Percentiles rank a stretch among this genome's conserved stretches.
These are phyloP conservation scores for Gorsachius goisagi DNA, from an alignment of 2,113 vertebrate genomes.

Conservation along the genomic window DNA sequence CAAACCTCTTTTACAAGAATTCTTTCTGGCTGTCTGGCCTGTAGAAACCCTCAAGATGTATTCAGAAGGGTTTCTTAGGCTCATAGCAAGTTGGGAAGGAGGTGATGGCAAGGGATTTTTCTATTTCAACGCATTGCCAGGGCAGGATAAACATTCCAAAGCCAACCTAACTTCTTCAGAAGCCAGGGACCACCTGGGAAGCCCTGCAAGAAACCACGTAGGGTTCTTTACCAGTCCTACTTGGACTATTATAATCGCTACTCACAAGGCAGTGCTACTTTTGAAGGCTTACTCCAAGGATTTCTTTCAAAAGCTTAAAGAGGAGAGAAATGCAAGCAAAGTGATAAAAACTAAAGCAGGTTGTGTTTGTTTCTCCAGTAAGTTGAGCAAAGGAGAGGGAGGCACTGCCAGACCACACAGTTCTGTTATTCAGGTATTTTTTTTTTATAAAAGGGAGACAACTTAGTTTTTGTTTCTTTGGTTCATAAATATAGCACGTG, in stretches of 20 bases:
- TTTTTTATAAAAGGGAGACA: not conserved
- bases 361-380: conserved; percentile 17
- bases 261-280: not conserved
- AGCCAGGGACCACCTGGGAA: not conserved
- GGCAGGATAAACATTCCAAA: not conserved
- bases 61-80: not conserved
- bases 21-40: not conserved
- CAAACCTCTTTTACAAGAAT: not conserved
- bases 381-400: not conserved
- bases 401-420: conserved; percentile 45
- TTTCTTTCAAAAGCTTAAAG: not conserved
- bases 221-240: not conserved
- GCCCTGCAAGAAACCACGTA: fast-evolving
- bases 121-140: not conserved
- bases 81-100: not conserved
- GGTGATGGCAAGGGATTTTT: not conserved
- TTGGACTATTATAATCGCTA: too few relatives aligned
- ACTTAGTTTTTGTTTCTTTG: conserved; percentile 18
- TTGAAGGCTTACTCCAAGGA: not conserved
- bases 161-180: not conserved
- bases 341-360: not conserved
- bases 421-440: conserved; percentile 1
- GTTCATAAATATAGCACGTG: conserved; percentile 27
- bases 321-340: not conserved
- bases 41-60: not conserved